Base-by-base conservation (phyloP, 2,888 invertebrate genomes). In the Deilephila elpenor region DNA sequence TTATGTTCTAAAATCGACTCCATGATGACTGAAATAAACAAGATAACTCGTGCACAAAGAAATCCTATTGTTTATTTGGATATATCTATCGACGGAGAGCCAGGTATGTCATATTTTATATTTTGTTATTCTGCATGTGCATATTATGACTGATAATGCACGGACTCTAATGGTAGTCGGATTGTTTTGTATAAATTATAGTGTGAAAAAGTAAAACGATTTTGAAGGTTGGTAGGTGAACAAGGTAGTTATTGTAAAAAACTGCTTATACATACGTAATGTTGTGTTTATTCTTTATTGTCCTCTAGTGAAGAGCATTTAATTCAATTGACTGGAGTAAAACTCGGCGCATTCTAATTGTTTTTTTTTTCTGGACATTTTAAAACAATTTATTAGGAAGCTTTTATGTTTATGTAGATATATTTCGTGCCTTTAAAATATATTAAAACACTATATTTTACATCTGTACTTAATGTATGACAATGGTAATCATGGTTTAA, bases 1-100 rank as follows among this genome's bases (percentile, higher is more conserved):
- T 25, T 20, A 61, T 37, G 53, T 72, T 62, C 17, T 72, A 25
- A 25, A 25, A 25, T 73, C 20, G 70, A 51, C 73, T 78, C 78
- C 73, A 84, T 83, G 81, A 81, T 83, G 78, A 81, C 81, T 75
- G 82, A 84, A 80, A 87, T 87, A 86, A 83, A 80, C 80, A 76
- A 84, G 59, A 79, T 78, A 71, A 78, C 79, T 71, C 74, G 79
- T 25, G 78, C 82, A 81, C 88, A 89, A 90, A 91, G 86, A 80
- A 97, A 97, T 93, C 96, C 96, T 4, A 89, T 97, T 75, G 97
- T 97, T 71, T 97, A 95, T 88, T 90, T 97, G 76, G 97, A 97
- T 86, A 95, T 97, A 76, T 93, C 94, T 80, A 96, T 97, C 81
- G 96, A 95, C 77, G 92, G 95, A 67, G 96, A 96, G 84, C 95